Conservation (phyloP, 1,140 invertebrate species). For the Homalodisca vitripennis region DNA sequence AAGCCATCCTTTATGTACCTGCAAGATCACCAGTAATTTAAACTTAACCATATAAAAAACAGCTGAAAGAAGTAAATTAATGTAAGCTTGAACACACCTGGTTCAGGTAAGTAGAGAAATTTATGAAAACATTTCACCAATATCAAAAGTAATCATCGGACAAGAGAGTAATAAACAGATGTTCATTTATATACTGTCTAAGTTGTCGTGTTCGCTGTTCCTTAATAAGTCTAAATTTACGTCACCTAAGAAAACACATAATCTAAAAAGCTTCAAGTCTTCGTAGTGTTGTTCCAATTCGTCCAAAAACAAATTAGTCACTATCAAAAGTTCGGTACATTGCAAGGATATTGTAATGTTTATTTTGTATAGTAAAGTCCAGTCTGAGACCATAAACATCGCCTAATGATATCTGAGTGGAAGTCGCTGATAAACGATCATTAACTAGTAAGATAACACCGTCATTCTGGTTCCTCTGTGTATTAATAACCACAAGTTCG, state of each 20-base stretch:
- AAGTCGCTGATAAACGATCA: background rate
- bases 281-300: background rate
- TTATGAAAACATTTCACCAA: no score
- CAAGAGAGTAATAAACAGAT: no score
- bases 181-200: no score
- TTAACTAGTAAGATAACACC: background rate
- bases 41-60: no score
- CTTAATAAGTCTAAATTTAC: background rate
- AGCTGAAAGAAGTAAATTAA: no score
- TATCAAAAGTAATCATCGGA: no score
- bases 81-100: no score
- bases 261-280: background rate
- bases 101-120: no score
- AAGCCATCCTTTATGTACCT: conserved; percentile 28
- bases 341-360: background rate
- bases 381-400: background rate
- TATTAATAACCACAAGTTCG: background rate
- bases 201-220: no score
- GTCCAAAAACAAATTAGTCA: background rate
- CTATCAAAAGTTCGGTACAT: background rate
- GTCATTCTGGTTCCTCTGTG: background rate
- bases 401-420: background rate
- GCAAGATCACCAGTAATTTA: no score
- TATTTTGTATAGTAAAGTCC: background rate
- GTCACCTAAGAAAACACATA: background rate